A percentile compares a stretch with the other conserved stretches of the same genome.
Conservation (phyloP, 1,140 invertebrate species). For the Pollicipes pollicipes region DNA sequence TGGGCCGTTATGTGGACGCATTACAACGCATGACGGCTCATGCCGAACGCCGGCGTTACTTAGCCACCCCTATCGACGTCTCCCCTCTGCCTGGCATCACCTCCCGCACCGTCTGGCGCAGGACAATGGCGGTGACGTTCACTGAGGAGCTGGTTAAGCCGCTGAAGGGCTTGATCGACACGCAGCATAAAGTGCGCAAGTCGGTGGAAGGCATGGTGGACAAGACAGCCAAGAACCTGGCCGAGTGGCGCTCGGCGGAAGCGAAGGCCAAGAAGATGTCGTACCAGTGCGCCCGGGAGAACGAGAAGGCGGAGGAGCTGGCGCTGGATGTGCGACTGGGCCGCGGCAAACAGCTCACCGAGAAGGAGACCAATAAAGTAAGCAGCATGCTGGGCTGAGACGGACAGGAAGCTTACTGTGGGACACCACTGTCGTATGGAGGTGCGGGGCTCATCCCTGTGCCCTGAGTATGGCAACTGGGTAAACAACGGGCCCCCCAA, state of each 20-base stretch:
- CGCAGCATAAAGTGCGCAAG: slow-evolving; percentile 52
- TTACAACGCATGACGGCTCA: too few relatives aligned
- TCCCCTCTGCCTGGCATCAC: slow-evolving; percentile 3
- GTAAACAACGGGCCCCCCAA: too few relatives aligned
- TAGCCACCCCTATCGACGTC: too few relatives aligned
- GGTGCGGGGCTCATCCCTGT: too few relatives aligned
- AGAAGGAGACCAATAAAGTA: slow-evolving; percentile 47
- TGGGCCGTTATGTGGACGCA: too few relatives aligned
- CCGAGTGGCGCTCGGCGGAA: slow-evolving; percentile 67
- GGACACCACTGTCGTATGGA: too few relatives aligned
- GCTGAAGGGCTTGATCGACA: slow-evolving; percentile 44
- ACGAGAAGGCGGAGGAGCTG: slow-evolving; percentile 68
- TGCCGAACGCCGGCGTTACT: too few relatives aligned
- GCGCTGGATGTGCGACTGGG: slow-evolving; percentile 26
- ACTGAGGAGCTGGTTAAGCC: slow-evolving; percentile 78
- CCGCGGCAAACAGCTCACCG: slow-evolving; percentile 32
- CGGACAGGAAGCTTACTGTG: too few relatives aligned
- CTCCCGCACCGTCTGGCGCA: slow-evolving; percentile 23
- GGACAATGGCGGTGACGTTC: slow-evolving; percentile 53
- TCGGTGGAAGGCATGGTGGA: slow-evolving; percentile 64
- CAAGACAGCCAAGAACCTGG: slow-evolving; percentile 57
- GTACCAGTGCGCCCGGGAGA: slow-evolving; percentile 60
- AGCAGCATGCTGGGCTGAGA: too few relatives aligned
- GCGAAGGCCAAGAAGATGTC: slow-evolving; percentile 64
- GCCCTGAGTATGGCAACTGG: too few relatives aligned